Evolutionary conservation across 2,113 vertebrate species (phyloP), one percentile per base, ranked within the genome.

Genomic region (Eurystomus gularis): DNA sequence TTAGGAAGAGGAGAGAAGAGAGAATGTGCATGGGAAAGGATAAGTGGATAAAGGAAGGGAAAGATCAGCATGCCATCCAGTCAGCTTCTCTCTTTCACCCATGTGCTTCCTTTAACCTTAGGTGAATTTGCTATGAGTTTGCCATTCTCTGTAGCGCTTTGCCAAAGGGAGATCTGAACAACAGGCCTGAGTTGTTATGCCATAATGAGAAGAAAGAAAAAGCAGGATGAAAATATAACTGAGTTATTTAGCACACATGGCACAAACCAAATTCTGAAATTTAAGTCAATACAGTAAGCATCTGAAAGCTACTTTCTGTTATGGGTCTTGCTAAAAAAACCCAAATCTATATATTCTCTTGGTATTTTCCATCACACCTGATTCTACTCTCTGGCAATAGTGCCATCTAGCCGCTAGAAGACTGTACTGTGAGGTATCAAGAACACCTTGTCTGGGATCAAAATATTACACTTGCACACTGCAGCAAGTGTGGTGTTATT

Each of bases 351-450:
- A n/a, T n/a, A 48, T 60, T 88, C 1, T 0, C 20, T 51, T 42
- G 35, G 19, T 49, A 29, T 62, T 94, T 72, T 55, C 20, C 33
- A 14, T 10, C 4, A 2, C 31, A 85, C 77, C 93, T 86, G 60
- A 37, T 26, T 80, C 94, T 96, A 86, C 78, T 73, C 82, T 78
- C 96, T 96, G 66, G 79, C 97, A 97, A 97, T 82, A 97, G 96
- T 95, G 97, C 96, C 97, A 97, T 94, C 97, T 98, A 97, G 97
- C 94, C 48, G 94, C 65, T 75, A 42, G 88, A 97, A 91, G 79
- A 35, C 49, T 95, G 96, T 94, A 96, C 93, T 98, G 95, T 97
- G 88, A 77, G 73, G 17, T 9, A 26, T 44, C 10, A 14, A 18
- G 33, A 86, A 44, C 35, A 82, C 80, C 87, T 82, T 70, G 37